A percentile compares a stretch with the other conserved stretches of the same genome.
These are phyloP conservation scores for Nannobrachium achirus DNA, from an alignment of 2,113 vertebrate genomes.

Conservation along the genomic window DNA sequence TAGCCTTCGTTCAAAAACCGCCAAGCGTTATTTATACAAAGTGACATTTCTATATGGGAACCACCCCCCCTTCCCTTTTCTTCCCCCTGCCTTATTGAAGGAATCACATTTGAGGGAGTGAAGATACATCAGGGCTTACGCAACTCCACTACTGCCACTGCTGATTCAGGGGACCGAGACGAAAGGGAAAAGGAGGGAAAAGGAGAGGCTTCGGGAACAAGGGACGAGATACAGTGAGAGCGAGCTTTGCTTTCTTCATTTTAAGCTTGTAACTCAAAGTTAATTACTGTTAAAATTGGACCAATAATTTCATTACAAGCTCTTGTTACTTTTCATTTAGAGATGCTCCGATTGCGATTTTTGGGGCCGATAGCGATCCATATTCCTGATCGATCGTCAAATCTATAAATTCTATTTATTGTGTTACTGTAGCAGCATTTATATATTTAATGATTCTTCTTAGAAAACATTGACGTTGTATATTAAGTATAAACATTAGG, in stretches of 20 bases:
- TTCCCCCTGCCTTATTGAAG: slow-evolving; percentile 31
- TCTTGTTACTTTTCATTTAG: no score
- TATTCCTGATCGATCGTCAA: no score
- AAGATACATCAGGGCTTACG: slow-evolving; percentile 16
- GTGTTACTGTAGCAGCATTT: no score
- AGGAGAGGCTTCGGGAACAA: neutral
- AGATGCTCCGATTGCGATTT: no score
- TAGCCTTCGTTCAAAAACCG: slow-evolving; percentile 60
- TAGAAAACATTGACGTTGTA: no score
- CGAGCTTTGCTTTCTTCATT: neutral
- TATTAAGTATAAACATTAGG: no score
- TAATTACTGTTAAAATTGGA: no score
- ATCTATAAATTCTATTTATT: no score
- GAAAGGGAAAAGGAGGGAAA: neutral
- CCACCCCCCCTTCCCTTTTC: slow-evolving; percentile 34
- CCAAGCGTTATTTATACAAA: slow-evolving; percentile 69
- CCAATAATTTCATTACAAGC: no score
- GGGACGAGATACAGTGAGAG: neutral
- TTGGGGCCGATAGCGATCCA: no score
- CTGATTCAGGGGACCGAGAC: neutral
- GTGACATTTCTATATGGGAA: slow-evolving; percentile 64
- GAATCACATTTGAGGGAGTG: slow-evolving; percentile 16
- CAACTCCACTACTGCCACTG: slow-evolving; percentile 23
- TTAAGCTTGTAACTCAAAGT: no score
- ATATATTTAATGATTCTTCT: no score